Evolutionary conservation across 2,113 vertebrate genomes (phyloP).

Genomic region (Toxotes chatareus): DNA sequence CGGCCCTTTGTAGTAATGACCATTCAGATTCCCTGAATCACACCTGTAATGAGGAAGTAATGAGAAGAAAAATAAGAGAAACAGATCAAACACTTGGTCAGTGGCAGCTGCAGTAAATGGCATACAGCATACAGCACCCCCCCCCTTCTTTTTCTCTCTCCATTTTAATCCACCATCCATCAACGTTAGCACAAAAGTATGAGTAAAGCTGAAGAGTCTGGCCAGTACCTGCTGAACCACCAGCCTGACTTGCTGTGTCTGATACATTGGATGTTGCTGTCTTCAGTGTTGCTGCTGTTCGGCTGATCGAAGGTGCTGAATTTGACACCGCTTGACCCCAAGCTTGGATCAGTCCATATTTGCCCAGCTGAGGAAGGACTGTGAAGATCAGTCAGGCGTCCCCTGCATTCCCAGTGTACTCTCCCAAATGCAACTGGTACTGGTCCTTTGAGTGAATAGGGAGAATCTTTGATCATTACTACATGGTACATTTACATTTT

Average conservation of each 20-base stretch:
- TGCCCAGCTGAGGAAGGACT: neutral
- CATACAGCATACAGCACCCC: too few relatives aligned
- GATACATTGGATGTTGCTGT: conserved; percentile 39
- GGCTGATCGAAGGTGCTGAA: conserved; percentile 76
- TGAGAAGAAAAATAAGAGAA: neutral
- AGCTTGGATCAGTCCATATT: neutral
- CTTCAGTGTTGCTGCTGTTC: neutral
- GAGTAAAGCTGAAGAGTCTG: neutral
- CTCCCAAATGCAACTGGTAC: conserved; percentile 74
- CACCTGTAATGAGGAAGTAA: conserved; percentile 83
- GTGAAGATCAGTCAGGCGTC: conserved; percentile 37
- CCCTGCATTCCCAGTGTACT: conserved; percentile 67
- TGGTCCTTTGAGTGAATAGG: conserved; percentile 56
- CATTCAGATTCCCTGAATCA: conserved; percentile 91
- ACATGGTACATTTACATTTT: neutral
- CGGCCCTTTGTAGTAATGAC: conserved; percentile 86
- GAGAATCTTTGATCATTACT: neutral
- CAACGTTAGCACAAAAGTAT: too few relatives aligned
- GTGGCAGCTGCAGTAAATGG: too few relatives aligned
- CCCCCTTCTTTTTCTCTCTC: too few relatives aligned
- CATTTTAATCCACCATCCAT: neutral
- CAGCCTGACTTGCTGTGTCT: conserved; percentile 72
- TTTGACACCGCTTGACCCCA: conserved; percentile 33
- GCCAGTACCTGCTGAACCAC: conserved; percentile 76
- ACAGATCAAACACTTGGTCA: neutral